Percentiles rank a stretch among this genome's conserved stretches.
These are phyloP conservation scores for Acromyrmex charruanus DNA, from an alignment of 1,140 invertebrate species.

Conservation along the genomic window DNA sequence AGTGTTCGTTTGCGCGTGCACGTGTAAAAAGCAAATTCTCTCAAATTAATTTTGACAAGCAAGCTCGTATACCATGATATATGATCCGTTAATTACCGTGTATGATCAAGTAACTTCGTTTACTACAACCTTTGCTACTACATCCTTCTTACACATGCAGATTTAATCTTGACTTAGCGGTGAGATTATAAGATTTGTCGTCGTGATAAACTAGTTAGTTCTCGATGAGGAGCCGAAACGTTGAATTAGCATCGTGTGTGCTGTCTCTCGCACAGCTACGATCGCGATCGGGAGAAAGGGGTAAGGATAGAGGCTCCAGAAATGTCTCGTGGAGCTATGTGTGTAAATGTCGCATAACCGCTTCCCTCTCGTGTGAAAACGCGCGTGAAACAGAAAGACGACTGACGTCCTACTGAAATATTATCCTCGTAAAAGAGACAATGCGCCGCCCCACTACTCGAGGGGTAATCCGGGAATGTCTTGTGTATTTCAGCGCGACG, in stretches of 20 bases:
- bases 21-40: slow-evolving; percentile 12
- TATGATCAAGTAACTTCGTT: slow-evolving; percentile 12
- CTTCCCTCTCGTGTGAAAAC: slow-evolving; percentile 52
- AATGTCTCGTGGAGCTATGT: slow-evolving; percentile 33
- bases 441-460: slow-evolving; percentile 49
- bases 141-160: slow-evolving; percentile 3
- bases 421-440: slow-evolving; percentile 75
- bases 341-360: slow-evolving; percentile 24
- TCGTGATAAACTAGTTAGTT: slow-evolving; percentile 43
- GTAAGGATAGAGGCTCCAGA: neutral
- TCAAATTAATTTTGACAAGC: slow-evolving; percentile 17
- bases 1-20: neutral
- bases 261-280: neutral
- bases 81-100: neutral
- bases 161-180: slow-evolving; percentile 26
- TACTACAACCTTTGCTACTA: neutral
- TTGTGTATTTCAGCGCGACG: slow-evolving; percentile 61
- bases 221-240: slow-evolving; percentile 33
- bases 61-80: neutral
- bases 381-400: slow-evolving; percentile 57
- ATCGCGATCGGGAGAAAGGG: slow-evolving; percentile 11
- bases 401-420: slow-evolving; percentile 72
- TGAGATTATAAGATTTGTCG: slow-evolving; percentile 46
- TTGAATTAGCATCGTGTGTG: slow-evolving; percentile 29
- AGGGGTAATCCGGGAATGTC: slow-evolving; percentile 71